Conservation (phyloP, 2,888 invertebrate genomes). For the Synergus itoensis region DNA sequence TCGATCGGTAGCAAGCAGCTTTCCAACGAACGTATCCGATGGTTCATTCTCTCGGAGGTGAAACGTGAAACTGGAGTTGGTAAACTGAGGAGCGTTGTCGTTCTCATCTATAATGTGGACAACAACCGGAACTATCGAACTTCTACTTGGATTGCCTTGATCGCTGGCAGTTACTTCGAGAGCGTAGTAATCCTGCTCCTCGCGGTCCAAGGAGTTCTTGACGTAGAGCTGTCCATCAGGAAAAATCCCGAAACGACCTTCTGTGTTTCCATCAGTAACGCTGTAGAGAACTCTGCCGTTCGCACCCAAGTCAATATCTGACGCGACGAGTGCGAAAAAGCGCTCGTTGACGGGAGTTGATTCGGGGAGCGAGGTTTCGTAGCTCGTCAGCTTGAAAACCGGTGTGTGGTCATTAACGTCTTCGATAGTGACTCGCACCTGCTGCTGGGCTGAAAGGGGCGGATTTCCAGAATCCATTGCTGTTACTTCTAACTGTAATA, state of each 20-base stretch:
- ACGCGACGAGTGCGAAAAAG: conserved; percentile 93
- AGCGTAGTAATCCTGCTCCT: conserved; percentile 94
- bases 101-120: conserved; percentile 97
- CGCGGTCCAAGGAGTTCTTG: conserved; percentile 91
- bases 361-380: conserved; percentile 94
- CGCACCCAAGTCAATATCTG: conserved; percentile 90
- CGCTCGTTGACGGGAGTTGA: conserved; percentile 94
- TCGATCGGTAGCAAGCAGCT: conserved; percentile 91
- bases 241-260: conserved; percentile 94
- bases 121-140: conserved; percentile 93
- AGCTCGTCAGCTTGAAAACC: conserved; percentile 93
- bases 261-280: conserved; percentile 92
- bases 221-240: conserved; percentile 97
- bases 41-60: conserved; percentile 93
- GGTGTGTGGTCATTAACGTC: conserved; percentile 98
- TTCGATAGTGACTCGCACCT: conserved; percentile 85
- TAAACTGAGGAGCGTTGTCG: conserved; percentile 96
- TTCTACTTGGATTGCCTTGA: conserved; percentile 87
- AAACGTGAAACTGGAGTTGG: conserved; percentile 93
- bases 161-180: conserved; percentile 91
- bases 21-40: conserved; percentile 94
- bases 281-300: conserved; percentile 90
- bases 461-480: conserved; percentile 92
- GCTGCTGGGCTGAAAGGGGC: conserved; percentile 86
- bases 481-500: conserved; percentile 87